Base-by-base conservation (phyloP, 2,113 vertebrate genomes). In the Electrona antarctica region DNA sequence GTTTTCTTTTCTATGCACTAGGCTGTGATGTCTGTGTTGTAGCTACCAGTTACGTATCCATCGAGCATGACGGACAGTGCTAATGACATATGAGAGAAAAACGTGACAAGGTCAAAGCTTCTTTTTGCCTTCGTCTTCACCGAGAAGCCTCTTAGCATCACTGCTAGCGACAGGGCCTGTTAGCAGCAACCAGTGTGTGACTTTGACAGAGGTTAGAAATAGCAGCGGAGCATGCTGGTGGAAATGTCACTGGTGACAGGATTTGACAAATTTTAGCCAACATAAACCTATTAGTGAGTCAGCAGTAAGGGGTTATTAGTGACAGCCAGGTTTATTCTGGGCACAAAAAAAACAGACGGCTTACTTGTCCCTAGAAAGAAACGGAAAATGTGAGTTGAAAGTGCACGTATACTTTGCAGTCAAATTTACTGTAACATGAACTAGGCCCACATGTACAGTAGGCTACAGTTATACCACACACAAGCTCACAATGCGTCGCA, bases 301-400 rank as follows among this genome's bases (percentile, higher is more conserved):
- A 73, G 67, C 76, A 41, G 33, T 73, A 83, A 85, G 74, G 48
- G 79, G 61, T 85, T 69, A 79, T 86, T 81, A 81, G 76, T 33
- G 47, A 67, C 21, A 60, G 67, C 65, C 66, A 73, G 73, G 54
- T 81, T 79, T 70, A 80, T 60, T 58, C 62, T 68, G 52, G 79
- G 63, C 60, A 61, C 29, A 48, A 50, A 12, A 12, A 79, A 67
- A 78, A 60, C 67, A 64, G 57, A 55, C 46, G 74, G 79, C 46
- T 54, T 8, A 72, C 69, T 14, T 52, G 61, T 77, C 78, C 73
- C 60, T 82, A 64, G 68, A 84, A 78, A 77, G 64, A 15, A 61
- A 50, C 54, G 13, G 14, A 61, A 57, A 83, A 81, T 28, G 57
- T 64, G 29, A 75, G 57, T 47, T 61, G 46, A 69, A 41, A 41